phyloP scores from a whole-genome alignment of 2,113 vertebrate genomes.

The Myotis lucifugus region DNA sequence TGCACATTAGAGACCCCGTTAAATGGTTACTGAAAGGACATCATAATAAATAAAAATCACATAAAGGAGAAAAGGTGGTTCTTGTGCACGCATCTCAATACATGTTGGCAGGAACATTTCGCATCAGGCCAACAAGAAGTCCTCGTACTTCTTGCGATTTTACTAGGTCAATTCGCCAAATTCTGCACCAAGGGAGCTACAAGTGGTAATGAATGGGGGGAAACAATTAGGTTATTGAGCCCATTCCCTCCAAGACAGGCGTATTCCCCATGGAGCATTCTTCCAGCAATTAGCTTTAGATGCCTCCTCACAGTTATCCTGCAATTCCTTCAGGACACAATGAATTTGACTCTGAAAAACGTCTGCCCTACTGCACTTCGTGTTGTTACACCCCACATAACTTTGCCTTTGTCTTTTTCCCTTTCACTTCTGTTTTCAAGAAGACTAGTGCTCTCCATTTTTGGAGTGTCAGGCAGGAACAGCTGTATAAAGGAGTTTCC shows the following conservation, averaged over 20 bases:
- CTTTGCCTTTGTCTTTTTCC: not conserved
- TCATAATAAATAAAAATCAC: not conserved
- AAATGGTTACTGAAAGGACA: not conserved
- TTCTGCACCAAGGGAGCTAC: slow-evolving; percentile 22
- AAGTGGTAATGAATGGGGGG: slow-evolving; percentile 34
- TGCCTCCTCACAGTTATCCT: not conserved
- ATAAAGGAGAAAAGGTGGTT: not conserved
- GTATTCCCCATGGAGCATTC: not conserved
- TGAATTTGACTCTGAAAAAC: not conserved
- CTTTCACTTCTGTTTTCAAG: not conserved
- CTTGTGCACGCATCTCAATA: not conserved
- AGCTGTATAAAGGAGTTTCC: not conserved
- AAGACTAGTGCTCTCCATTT: not conserved
- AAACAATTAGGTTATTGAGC: slow-evolving; percentile 26
- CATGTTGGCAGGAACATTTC: not conserved
- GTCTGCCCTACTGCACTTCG: not conserved
- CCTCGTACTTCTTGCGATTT: slow-evolving; percentile 18
- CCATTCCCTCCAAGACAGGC: not conserved
- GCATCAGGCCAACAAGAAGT: not conserved
- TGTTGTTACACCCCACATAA: not conserved
- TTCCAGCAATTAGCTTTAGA: slow-evolving; percentile 33
- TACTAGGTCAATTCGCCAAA: slow-evolving; percentile 23
- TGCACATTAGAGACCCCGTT: not conserved
- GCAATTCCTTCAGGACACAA: slow-evolving; percentile 14
- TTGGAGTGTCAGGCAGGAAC: not conserved